A percentile compares a stretch with the other conserved stretches of the same genome.
Evolutionary conservation across 1,140 invertebrate species (phyloP).

Genomic region (Neomicropteryx cornuta): DNA sequence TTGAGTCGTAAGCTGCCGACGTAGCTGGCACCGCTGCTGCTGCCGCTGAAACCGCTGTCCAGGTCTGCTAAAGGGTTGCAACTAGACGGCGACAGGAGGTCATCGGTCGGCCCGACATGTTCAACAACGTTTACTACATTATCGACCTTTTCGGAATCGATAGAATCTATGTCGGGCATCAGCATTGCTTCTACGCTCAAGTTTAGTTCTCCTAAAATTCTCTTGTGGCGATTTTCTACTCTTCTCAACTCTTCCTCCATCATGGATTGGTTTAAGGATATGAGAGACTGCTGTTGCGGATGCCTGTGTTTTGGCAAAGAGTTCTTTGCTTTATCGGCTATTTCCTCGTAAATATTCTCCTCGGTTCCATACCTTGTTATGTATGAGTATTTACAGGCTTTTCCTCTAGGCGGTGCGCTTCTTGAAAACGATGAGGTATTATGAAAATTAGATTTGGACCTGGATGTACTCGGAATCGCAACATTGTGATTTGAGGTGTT

Average conservation of each 20-base stretch:
- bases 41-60: slow-evolving; percentile 71
- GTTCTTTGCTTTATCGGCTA: slow-evolving; percentile 47
- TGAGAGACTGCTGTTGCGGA: slow-evolving; percentile 37
- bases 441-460: slow-evolving; percentile 28
- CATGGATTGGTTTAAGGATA: slow-evolving; percentile 50
- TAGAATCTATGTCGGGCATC: slow-evolving; percentile 54
- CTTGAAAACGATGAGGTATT: slow-evolving; percentile 24
- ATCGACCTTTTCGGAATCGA: slow-evolving; percentile 35
- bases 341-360: slow-evolving; percentile 85
- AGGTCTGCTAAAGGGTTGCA: slow-evolving; percentile 57
- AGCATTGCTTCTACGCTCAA: slow-evolving; percentile 80
- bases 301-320: slow-evolving; percentile 39
- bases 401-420: slow-evolving; percentile 26
- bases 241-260: slow-evolving; percentile 71
- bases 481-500: slow-evolving; percentile 46
- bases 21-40: slow-evolving; percentile 67
- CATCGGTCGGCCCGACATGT: slow-evolving; percentile 59
- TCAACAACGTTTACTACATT: slow-evolving; percentile 51
- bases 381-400: slow-evolving; percentile 49
- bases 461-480: slow-evolving; percentile 44
- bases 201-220: slow-evolving; percentile 75
- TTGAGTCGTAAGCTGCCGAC: slow-evolving; percentile 48
- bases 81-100: slow-evolving; percentile 52
- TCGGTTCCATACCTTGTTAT: slow-evolving; percentile 68
- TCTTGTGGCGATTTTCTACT: slow-evolving; percentile 64